Percentiles rank a stretch among this genome's conserved stretches.
Evolutionary conservation across 2,888 invertebrate genomes (phyloP).

Genomic region (Ophraella communa): DNA sequence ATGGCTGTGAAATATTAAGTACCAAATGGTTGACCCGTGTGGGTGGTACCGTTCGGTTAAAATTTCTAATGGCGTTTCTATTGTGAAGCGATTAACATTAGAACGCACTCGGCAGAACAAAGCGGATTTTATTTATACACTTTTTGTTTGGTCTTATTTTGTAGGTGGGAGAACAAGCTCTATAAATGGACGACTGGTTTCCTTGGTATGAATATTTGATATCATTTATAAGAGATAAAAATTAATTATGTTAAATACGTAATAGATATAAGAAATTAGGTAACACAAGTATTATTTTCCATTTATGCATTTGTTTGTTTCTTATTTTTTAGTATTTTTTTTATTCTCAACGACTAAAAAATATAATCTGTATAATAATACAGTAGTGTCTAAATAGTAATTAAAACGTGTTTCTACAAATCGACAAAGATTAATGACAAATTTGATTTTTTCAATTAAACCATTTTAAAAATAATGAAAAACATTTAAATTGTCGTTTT

Average conservation of each 20-base stretch:
- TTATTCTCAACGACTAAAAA: too few relatives aligned
- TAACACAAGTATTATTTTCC: too few relatives aligned
- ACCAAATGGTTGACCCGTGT: constrained; percentile 22
- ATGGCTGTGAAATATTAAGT: constrained; percentile 20
- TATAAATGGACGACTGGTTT: not conserved
- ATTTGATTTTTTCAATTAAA: too few relatives aligned
- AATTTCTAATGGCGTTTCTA: constrained; percentile 23
- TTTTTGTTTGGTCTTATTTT: not conserved
- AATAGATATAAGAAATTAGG: too few relatives aligned
- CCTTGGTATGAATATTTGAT: not conserved
- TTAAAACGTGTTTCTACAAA: too few relatives aligned
- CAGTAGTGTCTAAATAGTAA: too few relatives aligned
- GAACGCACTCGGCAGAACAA: constrained; percentile 8
- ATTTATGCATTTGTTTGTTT: too few relatives aligned
- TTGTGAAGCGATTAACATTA: constrained; percentile 1
- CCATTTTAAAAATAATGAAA: too few relatives aligned
- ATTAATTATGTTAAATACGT: not conserved
- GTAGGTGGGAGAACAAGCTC: not conserved
- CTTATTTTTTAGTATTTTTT: too few relatives aligned
- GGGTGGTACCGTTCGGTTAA: constrained; percentile 23
- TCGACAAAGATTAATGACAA: too few relatives aligned
- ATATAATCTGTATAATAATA: too few relatives aligned
- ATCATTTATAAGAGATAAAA: not conserved
- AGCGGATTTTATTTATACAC: not conserved
- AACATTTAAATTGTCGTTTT: too few relatives aligned